Evolutionary conservation across 1,140 invertebrate genomes (phyloP), one percentile per base, ranked within the genome.

Genomic region (Microplitis mediator): DNA sequence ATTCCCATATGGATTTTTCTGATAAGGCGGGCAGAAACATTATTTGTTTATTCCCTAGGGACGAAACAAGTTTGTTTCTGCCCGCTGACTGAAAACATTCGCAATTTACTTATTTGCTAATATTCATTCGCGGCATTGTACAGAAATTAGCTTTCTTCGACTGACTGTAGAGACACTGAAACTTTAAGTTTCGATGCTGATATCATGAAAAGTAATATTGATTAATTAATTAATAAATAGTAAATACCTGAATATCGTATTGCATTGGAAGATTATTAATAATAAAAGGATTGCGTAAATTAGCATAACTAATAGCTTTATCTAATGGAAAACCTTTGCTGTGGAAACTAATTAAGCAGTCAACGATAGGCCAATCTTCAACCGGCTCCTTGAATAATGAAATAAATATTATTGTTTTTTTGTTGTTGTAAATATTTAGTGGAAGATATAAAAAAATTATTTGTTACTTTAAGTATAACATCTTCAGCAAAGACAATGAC

Each of bases 181-280:
- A n/a, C n/a, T n/a, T n/a, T n/a, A n/a, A n/a, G n/a, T n/a, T n/a
- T n/a, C n/a, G n/a, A n/a, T n/a, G n/a, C n/a, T n/a, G n/a, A n/a
- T n/a, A n/a, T n/a, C n/a, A n/a, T n/a, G n/a, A n/a, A n/a, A n/a
- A n/a, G n/a, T n/a, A n/a, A n/a, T n/a, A n/a, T n/a, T n/a, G n/a
- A n/a, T n/a, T n/a, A n/a, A n/a, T n/a, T n/a, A n/a, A n/a, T n/a
- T n/a, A 39, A 9, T 9, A 39, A 39, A 39, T 1, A 39, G 60
- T 45, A 16, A 76, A 79, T 88, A 91, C 93, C 89, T 97, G 95
- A 72, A 99, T 95, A 82, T 97, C 96, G 88, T 97, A 99, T 85
- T 99, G 98, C 93, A 98, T 98, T 77, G 97, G 95, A 71, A 99
- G 90, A 89, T 99, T 98, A 86, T 99, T 99, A 66, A 99, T 96